These are phyloP conservation scores for Rhingia campestris DNA, from an alignment of 2,888 invertebrate genomes.

Conservation along the genomic window DNA sequence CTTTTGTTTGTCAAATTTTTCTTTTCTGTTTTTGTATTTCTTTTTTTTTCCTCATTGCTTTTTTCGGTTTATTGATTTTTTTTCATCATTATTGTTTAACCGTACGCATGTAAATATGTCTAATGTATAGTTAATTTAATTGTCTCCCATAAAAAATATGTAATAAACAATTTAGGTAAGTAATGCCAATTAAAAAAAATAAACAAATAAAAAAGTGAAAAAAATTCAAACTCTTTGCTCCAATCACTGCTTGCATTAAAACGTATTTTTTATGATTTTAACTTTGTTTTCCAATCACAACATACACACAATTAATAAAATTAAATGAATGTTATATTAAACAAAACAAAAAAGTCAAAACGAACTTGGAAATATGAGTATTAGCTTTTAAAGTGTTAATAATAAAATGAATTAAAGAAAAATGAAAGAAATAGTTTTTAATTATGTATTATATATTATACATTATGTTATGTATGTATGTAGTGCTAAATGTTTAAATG, in stretches of 20 bases:
- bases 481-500: slow-evolving; percentile 44
- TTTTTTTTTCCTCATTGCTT: slow-evolving; percentile 2
- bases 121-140: not conserved
- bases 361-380: no score
- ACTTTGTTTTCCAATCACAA: not conserved
- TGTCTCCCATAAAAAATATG: not conserved
- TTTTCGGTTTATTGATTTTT: not conserved
- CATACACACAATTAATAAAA: not conserved
- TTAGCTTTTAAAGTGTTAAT: no score
- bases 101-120: not conserved
- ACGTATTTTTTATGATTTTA: not conserved
- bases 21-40: slow-evolving; percentile 76
- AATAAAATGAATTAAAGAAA: no score
- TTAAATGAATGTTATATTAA: not conserved
- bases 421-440: no score
- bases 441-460: not conserved
- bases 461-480: slow-evolving; percentile 37
- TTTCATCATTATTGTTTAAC: not conserved
- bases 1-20: slow-evolving; percentile 77
- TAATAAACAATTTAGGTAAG: not conserved
- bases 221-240: not conserved
- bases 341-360: not conserved
- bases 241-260: not conserved
- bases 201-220: not conserved
- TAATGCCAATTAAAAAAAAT: not conserved